Conservation (phyloP, 2,113 vertebrate genomes). For the Crotophaga sulcirostris region DNA sequence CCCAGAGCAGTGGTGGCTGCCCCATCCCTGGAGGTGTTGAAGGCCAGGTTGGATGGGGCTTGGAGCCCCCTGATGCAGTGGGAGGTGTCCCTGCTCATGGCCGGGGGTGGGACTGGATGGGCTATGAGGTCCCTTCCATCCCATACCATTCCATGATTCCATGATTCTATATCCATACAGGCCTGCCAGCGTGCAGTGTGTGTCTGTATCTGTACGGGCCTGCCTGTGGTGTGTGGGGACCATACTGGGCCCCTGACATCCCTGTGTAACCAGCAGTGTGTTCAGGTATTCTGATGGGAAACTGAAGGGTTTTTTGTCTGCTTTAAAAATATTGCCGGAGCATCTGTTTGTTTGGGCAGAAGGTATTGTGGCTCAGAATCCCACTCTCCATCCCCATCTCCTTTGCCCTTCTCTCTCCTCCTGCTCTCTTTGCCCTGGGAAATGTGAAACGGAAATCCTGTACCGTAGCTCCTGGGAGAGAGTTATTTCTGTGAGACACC, state of each 20-base stretch:
- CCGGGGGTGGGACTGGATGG: too few relatives aligned
- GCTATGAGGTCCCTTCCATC: too few relatives aligned
- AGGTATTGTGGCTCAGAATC: accelerated
- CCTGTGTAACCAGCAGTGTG: neutral
- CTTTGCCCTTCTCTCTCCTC: neutral
- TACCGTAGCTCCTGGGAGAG: neutral
- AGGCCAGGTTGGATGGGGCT: too few relatives aligned
- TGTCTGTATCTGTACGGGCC: neutral
- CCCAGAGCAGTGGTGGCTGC: too few relatives aligned
- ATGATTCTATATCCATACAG: neutral
- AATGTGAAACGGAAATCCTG: neutral
- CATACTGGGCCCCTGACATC: accelerated
- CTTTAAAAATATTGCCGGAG: neutral
- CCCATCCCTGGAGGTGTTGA: too few relatives aligned
- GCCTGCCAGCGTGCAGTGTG: too few relatives aligned
- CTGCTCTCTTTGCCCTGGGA: accelerated
- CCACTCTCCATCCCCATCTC: accelerated
- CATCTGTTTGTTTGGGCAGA: neutral
- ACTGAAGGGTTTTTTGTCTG: neutral
- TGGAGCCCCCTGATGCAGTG: too few relatives aligned
- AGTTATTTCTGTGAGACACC: neutral
- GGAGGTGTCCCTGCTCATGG: too few relatives aligned
- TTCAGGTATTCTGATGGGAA: neutral
- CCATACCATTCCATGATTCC: too few relatives aligned
- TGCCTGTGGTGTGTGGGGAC: accelerated